phyloP scores from a whole-genome alignment of 2,888 invertebrate species.

The Pristionchus japonicus region DNA sequence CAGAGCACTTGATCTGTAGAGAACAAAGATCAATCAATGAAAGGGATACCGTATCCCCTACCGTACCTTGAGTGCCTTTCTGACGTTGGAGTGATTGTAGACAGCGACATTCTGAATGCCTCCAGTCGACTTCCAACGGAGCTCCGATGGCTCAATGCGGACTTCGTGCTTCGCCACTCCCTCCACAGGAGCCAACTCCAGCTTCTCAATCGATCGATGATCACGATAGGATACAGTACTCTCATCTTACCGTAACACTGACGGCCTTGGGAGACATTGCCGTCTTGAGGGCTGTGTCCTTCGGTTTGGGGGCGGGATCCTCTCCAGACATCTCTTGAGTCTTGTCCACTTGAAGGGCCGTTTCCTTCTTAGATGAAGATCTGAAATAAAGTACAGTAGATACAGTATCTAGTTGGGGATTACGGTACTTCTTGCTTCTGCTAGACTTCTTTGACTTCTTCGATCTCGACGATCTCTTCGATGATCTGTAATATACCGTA shows the following conservation, averaged over 20 bases:
- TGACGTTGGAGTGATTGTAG: slow-evolving; percentile 10
- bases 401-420: neutral
- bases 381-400: neutral
- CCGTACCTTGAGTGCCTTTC: slow-evolving; percentile 4
- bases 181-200: slow-evolving; percentile 1
- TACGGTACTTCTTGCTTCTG: slow-evolving; percentile 25
- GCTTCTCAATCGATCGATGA: neutral
- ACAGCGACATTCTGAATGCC: neutral
- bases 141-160: neutral
- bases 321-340: neutral
- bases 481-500: neutral
- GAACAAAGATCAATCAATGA: neutral
- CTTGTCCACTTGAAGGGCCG: slow-evolving; percentile 11
- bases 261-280: neutral
- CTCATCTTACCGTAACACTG: slow-evolving; percentile 4
- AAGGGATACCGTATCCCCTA: neutral
- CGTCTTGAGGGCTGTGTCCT: neutral
- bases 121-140: slow-evolving; percentile 12
- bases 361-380: neutral
- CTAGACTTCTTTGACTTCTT: slow-evolving; percentile 11
- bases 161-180: slow-evolving; percentile 4
- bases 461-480: neutral
- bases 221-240: neutral
- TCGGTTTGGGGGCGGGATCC: neutral
- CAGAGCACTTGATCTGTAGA: slow-evolving; percentile 14